These are phyloP conservation scores for Peromyscus aztecus DNA, from an alignment of 2,797 vertebrate species.

Conservation along the genomic window DNA sequence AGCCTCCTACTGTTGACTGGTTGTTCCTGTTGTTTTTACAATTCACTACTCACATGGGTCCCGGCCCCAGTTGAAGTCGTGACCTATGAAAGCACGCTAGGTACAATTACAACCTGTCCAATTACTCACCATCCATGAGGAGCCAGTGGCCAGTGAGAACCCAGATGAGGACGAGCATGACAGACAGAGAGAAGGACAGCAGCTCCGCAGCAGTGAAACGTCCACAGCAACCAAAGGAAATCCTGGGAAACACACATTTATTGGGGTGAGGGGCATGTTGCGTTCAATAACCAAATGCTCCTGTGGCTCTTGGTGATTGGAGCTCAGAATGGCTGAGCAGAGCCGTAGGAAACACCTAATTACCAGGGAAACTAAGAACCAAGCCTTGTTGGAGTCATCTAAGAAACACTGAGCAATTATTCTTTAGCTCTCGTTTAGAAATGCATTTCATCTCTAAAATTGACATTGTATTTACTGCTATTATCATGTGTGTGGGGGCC, in stretches of 20 bases:
- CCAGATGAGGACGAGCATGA: slow-evolving; percentile 99
- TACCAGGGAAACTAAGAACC: background rate
- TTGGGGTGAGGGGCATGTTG: background rate
- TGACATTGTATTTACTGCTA: background rate
- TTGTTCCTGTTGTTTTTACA: background rate
- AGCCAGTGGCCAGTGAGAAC: slow-evolving; percentile 99
- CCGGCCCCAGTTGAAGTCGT: background rate
- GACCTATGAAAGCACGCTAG: background rate
- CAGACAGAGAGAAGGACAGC: slow-evolving; percentile 97
- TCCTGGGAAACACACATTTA: slow-evolving; percentile 89
- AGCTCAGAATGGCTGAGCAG: background rate
- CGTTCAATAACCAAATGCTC: slow-evolving; percentile 69
- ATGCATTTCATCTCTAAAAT: background rate
- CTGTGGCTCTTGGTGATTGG: slow-evolving; percentile 27
- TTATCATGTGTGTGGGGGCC: background rate
- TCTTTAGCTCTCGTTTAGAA: background rate
- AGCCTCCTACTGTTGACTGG: background rate
- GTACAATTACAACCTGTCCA: background rate
- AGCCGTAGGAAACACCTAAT: background rate
- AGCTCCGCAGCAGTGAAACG: slow-evolving; percentile 99
- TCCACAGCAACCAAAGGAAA: slow-evolving; percentile 99
- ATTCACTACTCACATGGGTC: background rate
- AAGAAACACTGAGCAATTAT: background rate
- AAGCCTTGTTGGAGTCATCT: background rate
- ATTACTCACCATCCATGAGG: slow-evolving; percentile 96